Evolutionary conservation across 23 tunicate genomes (phyloP).

Genomic region (Oikopleura vanhoeffeni): DNA sequence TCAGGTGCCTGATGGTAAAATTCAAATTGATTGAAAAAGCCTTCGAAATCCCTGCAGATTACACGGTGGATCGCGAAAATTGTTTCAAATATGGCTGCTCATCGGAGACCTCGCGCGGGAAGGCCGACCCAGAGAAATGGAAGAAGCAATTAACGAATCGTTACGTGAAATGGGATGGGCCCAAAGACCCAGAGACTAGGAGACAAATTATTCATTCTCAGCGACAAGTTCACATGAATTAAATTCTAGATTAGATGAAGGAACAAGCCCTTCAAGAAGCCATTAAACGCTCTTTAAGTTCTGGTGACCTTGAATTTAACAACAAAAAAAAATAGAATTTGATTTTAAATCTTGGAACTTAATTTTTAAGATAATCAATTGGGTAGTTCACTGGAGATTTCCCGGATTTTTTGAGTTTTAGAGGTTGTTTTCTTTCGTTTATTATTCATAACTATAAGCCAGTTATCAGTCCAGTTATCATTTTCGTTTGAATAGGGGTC

Average conservation of each 20-base stretch:
- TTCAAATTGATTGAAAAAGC: too few relatives aligned
- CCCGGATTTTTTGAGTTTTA: too few relatives aligned
- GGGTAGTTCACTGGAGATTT: too few relatives aligned
- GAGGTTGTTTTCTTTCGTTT: too few relatives aligned
- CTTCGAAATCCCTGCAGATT: not conserved
- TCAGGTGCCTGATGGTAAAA: too few relatives aligned
- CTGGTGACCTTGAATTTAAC: too few relatives aligned
- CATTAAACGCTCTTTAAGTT: not conserved
- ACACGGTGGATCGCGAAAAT: not conserved
- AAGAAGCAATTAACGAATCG: not conserved
- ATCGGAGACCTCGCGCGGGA: not conserved
- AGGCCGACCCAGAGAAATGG: not conserved
- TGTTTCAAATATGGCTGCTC: not conserved
- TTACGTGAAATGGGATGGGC: not conserved
- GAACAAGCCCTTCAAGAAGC: slow-evolving; percentile 6
- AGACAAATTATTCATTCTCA: not conserved
- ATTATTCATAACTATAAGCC: too few relatives aligned
- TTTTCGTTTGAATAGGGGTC: too few relatives aligned
- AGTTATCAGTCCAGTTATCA: too few relatives aligned
- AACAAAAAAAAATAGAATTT: too few relatives aligned
- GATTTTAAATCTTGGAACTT: too few relatives aligned
- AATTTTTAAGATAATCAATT: too few relatives aligned
- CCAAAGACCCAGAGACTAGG: not conserved
- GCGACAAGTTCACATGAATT: slow-evolving; percentile 4
- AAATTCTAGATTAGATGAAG: not conserved